phyloP scores from a whole-genome alignment of 2,113 vertebrate species.

The Vidua chalybeata region DNA sequence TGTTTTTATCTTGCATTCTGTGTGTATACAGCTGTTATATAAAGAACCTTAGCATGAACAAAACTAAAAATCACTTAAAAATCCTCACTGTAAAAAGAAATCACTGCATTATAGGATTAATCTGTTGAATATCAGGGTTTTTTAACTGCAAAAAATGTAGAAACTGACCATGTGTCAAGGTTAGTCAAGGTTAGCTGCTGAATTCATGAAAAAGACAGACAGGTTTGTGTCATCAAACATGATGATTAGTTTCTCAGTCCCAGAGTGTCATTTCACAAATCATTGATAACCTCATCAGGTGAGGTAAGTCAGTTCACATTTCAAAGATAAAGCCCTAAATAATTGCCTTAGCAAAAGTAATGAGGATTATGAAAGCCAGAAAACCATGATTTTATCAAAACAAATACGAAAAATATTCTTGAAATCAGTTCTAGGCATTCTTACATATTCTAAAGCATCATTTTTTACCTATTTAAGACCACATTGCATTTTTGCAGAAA shows the following conservation, averaged over 20 bases:
- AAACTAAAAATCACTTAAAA: slow-evolving; percentile 32
- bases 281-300: slow-evolving; percentile 44
- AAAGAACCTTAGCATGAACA: slow-evolving; percentile 20
- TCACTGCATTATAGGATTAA: slow-evolving; percentile 40
- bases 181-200: slow-evolving; percentile 6
- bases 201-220: neutral
- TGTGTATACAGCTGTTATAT: slow-evolving; percentile 14
- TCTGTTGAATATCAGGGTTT: neutral
- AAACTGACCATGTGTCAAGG: neutral
- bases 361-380: neutral
- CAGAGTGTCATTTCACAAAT: slow-evolving; percentile 26
- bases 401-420: neutral
- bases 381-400: neutral
- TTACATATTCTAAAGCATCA: neutral
- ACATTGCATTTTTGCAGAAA: neutral
- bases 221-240: neutral
- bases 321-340: slow-evolving; percentile 18
- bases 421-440: neutral
- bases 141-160: neutral
- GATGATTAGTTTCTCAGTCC: slow-evolving; percentile 2
- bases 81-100: slow-evolving; percentile 36
- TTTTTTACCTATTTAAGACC: neutral
- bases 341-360: neutral
- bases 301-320: slow-evolving; percentile 1
- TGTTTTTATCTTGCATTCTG: slow-evolving; percentile 35